phyloP scores from a whole-genome alignment of 2,888 invertebrate genomes.

The Masnerella sp. region DNA sequence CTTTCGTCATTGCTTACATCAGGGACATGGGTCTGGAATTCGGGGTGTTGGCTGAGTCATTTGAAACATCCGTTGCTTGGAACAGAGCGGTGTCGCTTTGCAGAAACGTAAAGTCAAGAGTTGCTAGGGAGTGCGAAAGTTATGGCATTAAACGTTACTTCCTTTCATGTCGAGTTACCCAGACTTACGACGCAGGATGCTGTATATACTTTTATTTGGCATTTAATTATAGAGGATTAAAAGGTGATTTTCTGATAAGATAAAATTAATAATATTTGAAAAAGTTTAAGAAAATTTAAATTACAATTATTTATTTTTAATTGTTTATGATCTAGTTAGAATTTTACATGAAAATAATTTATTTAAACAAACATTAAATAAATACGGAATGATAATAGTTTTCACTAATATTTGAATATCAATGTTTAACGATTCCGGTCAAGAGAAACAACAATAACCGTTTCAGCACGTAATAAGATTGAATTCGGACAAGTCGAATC shows the following conservation, averaged over 20 bases:
- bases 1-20: conserved; percentile 98
- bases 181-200: conserved; percentile 98
- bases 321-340: too few species aligned
- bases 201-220: conserved; percentile 97
- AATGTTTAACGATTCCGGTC: conserved; percentile 17
- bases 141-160: conserved; percentile 82
- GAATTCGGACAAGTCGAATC: conserved; percentile 52
- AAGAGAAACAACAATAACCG: conserved; percentile 29
- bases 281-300: neutral
- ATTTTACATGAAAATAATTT: too few species aligned
- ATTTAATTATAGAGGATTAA: conserved; percentile 82
- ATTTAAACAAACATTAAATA: too few species aligned
- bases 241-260: conserved; percentile 50
- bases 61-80: conserved; percentile 99
- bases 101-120: conserved; percentile 91
- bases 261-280: conserved; percentile 3
- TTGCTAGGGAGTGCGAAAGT: conserved; percentile 82
- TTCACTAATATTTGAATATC: conserved; percentile 10
- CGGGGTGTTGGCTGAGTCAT: conserved; percentile 95
- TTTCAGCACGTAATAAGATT: conserved; percentile 53
- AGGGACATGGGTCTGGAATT: conserved; percentile 94
- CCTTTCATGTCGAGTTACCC: conserved; percentile 92
- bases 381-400: too few species aligned
- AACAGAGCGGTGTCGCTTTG: conserved; percentile 90
- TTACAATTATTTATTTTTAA: too few species aligned